These are phyloP conservation scores for Semicossyphus pulcher DNA, from an alignment of 2,113 vertebrate species.

Conservation along the genomic window DNA sequence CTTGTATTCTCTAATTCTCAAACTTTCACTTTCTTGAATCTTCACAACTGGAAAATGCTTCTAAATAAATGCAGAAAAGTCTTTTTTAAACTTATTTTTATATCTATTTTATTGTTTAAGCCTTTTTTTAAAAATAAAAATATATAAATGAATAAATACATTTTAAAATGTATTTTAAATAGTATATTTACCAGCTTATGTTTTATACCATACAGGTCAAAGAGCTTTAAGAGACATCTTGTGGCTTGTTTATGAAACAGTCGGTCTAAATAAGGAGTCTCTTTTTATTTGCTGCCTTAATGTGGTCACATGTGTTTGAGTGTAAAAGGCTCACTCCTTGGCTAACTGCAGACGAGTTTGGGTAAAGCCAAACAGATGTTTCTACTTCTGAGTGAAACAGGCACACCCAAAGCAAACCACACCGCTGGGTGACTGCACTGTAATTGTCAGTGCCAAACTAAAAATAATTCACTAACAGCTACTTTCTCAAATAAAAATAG, in stretches of 20 bases:
- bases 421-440: constrained; percentile 73
- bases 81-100: not conserved
- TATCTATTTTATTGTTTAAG: not conserved
- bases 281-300: constrained; percentile 69
- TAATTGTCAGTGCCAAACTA: constrained; percentile 73
- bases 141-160: not conserved
- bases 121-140: not conserved
- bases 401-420: constrained; percentile 80
- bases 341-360: constrained; percentile 53
- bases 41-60: not conserved
- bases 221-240: not conserved
- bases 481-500: constrained; percentile 61
- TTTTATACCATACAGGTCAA: not conserved
- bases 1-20: not conserved
- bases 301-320: constrained; percentile 74
- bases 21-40: not conserved
- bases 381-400: constrained; percentile 68
- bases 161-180: not conserved
- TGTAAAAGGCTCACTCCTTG: constrained; percentile 57
- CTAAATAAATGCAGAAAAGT: not conserved
- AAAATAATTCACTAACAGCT: constrained; percentile 70
- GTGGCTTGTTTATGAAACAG: constrained; percentile 27
- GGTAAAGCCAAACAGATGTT: constrained; percentile 81
- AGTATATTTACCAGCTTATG: not conserved
- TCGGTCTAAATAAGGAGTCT: constrained; percentile 44